phyloP scores from a whole-genome alignment of 2,888 invertebrate genomes.

The Ichneumon xanthorius region DNA sequence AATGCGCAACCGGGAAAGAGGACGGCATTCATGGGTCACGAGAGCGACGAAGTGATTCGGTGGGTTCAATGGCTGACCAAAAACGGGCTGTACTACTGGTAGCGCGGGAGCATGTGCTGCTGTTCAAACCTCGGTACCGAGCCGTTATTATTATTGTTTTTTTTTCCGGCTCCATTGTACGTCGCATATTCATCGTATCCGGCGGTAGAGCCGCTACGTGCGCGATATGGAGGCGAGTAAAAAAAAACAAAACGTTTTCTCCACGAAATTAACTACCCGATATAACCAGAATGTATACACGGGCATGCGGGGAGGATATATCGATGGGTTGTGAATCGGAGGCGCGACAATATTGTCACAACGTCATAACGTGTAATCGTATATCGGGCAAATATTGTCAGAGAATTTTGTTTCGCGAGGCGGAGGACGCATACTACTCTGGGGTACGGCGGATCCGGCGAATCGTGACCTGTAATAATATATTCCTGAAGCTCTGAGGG shows the following conservation, averaged over 20 bases:
- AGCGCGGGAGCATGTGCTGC: neutral
- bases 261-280: slow-evolving; percentile 10
- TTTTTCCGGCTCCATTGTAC: slow-evolving; percentile 2
- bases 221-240: neutral
- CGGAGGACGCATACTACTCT: neutral
- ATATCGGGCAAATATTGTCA: slow-evolving; percentile 65
- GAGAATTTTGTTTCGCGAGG: slow-evolving; percentile 57
- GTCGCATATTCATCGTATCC: neutral
- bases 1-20: neutral
- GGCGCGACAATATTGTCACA: slow-evolving; percentile 59
- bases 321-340: slow-evolving; percentile 29
- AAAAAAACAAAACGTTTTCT: slow-evolving; percentile 7
- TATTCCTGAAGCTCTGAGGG: slow-evolving; percentile 52
- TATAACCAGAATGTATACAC: neutral
- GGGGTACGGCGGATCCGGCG: neutral
- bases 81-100: slow-evolving; percentile 6
- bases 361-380: slow-evolving; percentile 65
- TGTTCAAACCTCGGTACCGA: neutral
- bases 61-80: slow-evolving; percentile 6
- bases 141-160: neutral
- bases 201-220: neutral
- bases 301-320: neutral
- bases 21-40: neutral
- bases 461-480: slow-evolving; percentile 58
- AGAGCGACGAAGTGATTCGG: slow-evolving; percentile 11